Base-by-base conservation (phyloP, 2,888 invertebrate genomes). In the Macaria notata region DNA sequence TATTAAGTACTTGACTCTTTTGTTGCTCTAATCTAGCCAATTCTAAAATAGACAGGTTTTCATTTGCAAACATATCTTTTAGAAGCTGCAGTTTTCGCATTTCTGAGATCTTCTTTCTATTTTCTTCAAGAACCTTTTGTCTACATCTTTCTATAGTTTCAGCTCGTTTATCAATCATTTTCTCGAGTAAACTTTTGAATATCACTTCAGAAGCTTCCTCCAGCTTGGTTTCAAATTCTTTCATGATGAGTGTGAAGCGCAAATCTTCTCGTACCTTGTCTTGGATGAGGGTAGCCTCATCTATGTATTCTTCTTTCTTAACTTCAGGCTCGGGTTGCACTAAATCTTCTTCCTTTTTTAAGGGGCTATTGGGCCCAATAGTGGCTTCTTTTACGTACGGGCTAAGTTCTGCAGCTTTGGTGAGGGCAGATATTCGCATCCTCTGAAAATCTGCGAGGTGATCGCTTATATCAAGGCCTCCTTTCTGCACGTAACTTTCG, bases 401-500 rank as follows among this genome's bases (percentile, higher is more conserved):
- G 59, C 93, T 93, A 31, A 94, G 88, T 70, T 84, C 83, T 19
- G 89, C 91, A 3, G 93, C 93, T 75, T 94, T 94, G 41, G 86
- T 89, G 31, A 94, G 75, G 4, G 93, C 93, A 3, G 94, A 93
- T 58, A 93, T 83, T 67, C 94, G 93, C 47, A 94, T 75, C 68
- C 86, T 86, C 54, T 89, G 90, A 70, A 93, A 85, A 65, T 82
- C 86, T 3, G 80, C 75, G 30, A 88, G 70, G 48, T 81, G 73
- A 49, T 83, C 83, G 52, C 79, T 80, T 51, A 86, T 70, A 66
- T 80, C 83, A 9, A 79, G 64, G 56, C 85, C 81, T 8, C 73
- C 72, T 63, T 74, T 78, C 61, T 71, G 79, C 31, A 53, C 56
- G 38, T 71, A 66, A 56, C 65, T 75, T 55, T 68, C 70, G 59